Percentiles rank a stretch among this genome's conserved stretches.
Conservation (phyloP, 2,113 vertebrate genomes). For the Podarcis cretensis region DNA sequence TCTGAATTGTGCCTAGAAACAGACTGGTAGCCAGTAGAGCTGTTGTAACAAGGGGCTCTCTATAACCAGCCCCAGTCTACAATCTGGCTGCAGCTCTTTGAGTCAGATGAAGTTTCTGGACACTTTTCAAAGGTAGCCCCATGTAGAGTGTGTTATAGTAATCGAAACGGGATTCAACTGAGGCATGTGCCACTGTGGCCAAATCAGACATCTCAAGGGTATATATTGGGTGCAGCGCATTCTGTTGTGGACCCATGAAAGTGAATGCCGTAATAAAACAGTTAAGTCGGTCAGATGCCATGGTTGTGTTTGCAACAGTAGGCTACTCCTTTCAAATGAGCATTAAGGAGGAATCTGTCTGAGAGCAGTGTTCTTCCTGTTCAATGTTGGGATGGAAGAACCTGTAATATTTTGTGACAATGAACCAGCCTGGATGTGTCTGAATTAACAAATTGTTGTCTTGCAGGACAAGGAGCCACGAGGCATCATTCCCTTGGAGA, state of each 20-base stretch:
- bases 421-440: not conserved
- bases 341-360: not conserved
- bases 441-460: not conserved
- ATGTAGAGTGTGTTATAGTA: no score
- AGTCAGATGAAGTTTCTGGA: no score
- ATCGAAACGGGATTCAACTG: no score
- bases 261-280: not conserved
- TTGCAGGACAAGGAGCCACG: constrained; percentile 95
- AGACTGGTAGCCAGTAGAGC: no score
- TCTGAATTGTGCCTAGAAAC: no score
- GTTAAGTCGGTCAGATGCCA: not conserved
- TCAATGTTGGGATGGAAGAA: not conserved
- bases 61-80: no score
- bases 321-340: not conserved
- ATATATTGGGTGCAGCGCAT: not conserved
- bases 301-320: not conserved
- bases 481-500: constrained; percentile 97
- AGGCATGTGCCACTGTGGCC: no score
- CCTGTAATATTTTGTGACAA: not conserved
- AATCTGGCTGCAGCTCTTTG: no score
- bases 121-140: no score
- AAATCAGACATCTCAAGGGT: no score
- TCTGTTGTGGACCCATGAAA: not conserved
- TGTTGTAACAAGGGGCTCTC: no score
- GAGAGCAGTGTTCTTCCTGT: not conserved